Evolutionary conservation across 2,888 invertebrate species (phyloP).

Genomic region (Acleris emargana): DNA sequence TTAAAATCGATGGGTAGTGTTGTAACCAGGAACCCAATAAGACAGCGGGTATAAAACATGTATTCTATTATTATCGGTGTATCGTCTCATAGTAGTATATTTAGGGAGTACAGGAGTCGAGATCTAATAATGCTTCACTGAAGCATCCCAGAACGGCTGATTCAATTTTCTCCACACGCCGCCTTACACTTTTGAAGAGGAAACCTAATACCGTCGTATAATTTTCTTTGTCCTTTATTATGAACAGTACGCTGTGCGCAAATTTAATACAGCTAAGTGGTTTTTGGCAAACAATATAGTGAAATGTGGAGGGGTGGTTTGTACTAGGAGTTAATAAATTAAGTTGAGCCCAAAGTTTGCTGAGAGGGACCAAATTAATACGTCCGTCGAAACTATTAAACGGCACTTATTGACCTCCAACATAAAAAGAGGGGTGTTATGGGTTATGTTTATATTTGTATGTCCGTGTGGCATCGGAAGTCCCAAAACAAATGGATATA

Average conservation of each 20-base stretch:
- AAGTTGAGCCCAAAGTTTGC: slow-evolving; percentile 23
- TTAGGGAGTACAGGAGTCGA: slow-evolving; percentile 48
- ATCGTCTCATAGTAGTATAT: not conserved
- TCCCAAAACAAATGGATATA: no score
- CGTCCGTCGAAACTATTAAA: slow-evolving; percentile 30
- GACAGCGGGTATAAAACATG: no score
- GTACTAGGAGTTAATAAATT: slow-evolving; percentile 4
- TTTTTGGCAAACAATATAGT: not conserved
- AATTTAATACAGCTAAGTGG: slow-evolving; percentile 8
- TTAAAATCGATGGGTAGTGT: no score
- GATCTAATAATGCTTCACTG: slow-evolving; percentile 51
- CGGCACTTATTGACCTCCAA: slow-evolving; percentile 14
- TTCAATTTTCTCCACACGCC: slow-evolving; percentile 53
- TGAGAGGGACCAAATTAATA: slow-evolving; percentile 25
- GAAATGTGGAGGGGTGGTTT: not conserved
- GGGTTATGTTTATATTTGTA: no score
- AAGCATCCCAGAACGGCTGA: slow-evolving; percentile 52
- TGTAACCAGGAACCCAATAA: no score
- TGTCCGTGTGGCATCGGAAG: no score
- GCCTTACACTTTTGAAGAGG: slow-evolving; percentile 49
- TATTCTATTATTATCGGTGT: not conserved
- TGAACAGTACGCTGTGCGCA: not conserved
- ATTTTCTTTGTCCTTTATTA: slow-evolving; percentile 12
- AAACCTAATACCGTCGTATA: slow-evolving; percentile 43
- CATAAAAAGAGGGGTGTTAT: no score